Percentiles rank a stretch among this genome's conserved stretches.
These are phyloP conservation scores for Borostomias antarcticus DNA, from an alignment of 2,797 vertebrate genomes.

Conservation along the genomic window DNA sequence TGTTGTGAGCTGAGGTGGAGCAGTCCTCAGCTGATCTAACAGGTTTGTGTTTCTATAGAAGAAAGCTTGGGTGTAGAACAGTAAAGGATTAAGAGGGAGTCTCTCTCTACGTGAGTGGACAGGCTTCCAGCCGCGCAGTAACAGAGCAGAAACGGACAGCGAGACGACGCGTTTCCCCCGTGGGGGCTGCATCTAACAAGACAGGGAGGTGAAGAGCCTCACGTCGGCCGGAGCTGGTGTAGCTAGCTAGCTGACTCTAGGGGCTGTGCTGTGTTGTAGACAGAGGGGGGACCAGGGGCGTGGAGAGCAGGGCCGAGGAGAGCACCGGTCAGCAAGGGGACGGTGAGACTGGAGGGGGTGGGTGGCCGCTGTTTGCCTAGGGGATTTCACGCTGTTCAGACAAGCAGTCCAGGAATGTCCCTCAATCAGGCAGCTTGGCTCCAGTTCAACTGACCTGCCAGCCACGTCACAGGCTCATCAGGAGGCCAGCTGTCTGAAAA, in stretches of 20 bases:
- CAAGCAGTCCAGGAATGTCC: slow-evolving; percentile 74
- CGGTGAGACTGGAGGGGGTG: slow-evolving; percentile 37
- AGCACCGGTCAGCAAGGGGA: not conserved
- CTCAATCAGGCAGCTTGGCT: slow-evolving; percentile 66
- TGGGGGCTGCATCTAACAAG: not conserved
- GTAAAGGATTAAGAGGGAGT: not conserved
- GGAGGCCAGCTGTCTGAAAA: slow-evolving; percentile 60
- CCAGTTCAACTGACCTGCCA: slow-evolving; percentile 57
- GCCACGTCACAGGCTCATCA: slow-evolving; percentile 55
- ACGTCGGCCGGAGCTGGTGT: no score
- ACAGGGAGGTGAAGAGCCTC: no score
- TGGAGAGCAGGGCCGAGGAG: not conserved
- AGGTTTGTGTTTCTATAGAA: slow-evolving; percentile 29
- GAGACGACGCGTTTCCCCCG: not conserved
- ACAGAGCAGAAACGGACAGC: not conserved
- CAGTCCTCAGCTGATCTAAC: slow-evolving; percentile 47
- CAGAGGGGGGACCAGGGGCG: not conserved
- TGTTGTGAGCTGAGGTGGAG: slow-evolving; percentile 46
- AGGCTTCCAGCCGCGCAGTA: not conserved
- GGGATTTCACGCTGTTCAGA: slow-evolving; percentile 70
- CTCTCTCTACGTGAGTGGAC: not conserved
- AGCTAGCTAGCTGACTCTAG: not conserved
- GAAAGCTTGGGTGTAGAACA: slow-evolving; percentile 3
- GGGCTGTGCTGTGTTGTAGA: not conserved
- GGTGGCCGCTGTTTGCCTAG: slow-evolving; percentile 69